Conservation (phyloP, 2,113 vertebrate species). For the Mirounga angustirostris region DNA sequence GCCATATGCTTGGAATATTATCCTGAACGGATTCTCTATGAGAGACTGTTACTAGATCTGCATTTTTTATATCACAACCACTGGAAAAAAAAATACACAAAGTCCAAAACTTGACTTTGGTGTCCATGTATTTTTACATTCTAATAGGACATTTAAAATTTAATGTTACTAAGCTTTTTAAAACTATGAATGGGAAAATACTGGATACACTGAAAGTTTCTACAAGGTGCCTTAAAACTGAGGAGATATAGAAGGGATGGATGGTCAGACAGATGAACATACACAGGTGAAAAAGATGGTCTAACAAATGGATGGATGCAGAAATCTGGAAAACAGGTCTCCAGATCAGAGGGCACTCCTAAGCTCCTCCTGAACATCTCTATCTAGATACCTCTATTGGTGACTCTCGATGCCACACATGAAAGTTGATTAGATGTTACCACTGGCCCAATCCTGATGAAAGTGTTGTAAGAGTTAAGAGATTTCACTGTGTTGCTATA, state of each 20-base stretch:
- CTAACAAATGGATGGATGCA: not conserved
- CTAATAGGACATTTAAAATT: not conserved
- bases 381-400: not conserved
- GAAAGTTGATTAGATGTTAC: not conserved
- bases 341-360: not conserved
- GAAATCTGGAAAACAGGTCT: not conserved
- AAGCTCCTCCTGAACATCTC: not conserved
- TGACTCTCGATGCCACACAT: not conserved
- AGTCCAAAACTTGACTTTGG: slow-evolving; percentile 8
- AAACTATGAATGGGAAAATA: slow-evolving; percentile 47
- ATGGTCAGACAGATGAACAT: not conserved
- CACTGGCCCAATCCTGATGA: not conserved
- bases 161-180: not conserved
- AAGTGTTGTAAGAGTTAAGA: not conserved
- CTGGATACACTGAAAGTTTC: not conserved
- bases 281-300: not conserved
- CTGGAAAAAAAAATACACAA: not conserved
- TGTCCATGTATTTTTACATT: not conserved
- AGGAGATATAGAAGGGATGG: not conserved
- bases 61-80: slow-evolving; percentile 10
- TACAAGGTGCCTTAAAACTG: slow-evolving; percentile 23
- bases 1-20: not conserved
- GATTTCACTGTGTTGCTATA: not conserved
- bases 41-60: not conserved
- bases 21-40: not conserved